These are phyloP conservation scores for Rhinolophus ferrumequinum DNA, from an alignment of 2,113 vertebrate species.

Conservation along the genomic window DNA sequence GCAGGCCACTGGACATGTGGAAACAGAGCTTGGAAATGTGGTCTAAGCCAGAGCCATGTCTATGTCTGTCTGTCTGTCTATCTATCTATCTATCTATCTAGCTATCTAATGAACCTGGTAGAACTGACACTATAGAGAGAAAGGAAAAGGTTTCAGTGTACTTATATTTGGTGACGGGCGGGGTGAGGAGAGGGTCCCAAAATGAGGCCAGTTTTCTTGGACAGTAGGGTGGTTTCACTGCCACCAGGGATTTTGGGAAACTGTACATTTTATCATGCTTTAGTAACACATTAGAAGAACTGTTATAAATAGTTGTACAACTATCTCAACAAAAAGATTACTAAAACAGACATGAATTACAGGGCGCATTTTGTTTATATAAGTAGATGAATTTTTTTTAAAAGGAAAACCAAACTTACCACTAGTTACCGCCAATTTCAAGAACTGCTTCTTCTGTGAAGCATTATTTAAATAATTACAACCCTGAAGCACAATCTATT, in stretches of 20 bases:
- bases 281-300: not conserved
- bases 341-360: not conserved
- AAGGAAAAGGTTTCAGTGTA: not conserved
- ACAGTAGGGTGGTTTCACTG: not conserved
- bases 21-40: not conserved
- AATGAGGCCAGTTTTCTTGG: not conserved
- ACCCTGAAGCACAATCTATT: not conserved
- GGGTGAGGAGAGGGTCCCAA: not conserved
- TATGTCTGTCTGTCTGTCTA: not conserved
- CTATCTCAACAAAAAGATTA: not conserved
- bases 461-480: not conserved
- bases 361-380: not conserved
- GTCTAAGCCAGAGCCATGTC: not conserved
- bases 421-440: not conserved
- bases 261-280: not conserved
- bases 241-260: not conserved
- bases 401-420: not conserved
- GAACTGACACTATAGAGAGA: not conserved
- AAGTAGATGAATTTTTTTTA: not conserved
- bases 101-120: not conserved
- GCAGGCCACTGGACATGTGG: not conserved
- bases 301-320: not conserved
- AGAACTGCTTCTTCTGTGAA: constrained; percentile 1
- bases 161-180: not conserved
- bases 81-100: not conserved